Percentiles rank a stretch among this genome's conserved stretches.
Evolutionary conservation across 1,140 invertebrate genomes (phyloP).

Genomic region (Pachyrhynchus sulphureomaculatus): DNA sequence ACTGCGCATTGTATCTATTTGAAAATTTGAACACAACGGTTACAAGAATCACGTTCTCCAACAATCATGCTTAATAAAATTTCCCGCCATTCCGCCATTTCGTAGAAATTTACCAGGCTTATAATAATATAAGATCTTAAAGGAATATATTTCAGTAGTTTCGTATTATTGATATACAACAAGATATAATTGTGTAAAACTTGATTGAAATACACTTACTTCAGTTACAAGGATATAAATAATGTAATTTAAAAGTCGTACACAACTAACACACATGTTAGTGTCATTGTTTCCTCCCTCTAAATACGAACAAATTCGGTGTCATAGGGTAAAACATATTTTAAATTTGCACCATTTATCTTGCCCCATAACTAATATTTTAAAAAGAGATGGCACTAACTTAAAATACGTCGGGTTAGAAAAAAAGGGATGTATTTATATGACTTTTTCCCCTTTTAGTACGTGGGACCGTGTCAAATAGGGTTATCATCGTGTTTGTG

Average conservation of each 20-base stretch:
- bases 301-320: slow-evolving; percentile 27
- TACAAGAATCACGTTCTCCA: too few species aligned
- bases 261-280: slow-evolving; percentile 25
- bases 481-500: slow-evolving; percentile 32
- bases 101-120: too few species aligned
- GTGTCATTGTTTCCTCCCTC: slow-evolving; percentile 27
- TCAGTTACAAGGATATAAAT: neutral
- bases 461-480: slow-evolving; percentile 35
- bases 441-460: slow-evolving; percentile 30
- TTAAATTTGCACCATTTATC: slow-evolving; percentile 35
- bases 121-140: too few species aligned
- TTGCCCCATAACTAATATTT: slow-evolving; percentile 29
- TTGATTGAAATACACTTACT: too few species aligned
- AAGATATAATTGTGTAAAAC: too few species aligned
- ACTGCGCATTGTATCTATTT: too few species aligned
- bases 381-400: slow-evolving; percentile 13
- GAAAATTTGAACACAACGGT: too few species aligned
- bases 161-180: too few species aligned
- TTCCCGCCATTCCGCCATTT: too few species aligned
- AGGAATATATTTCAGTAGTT: too few species aligned
- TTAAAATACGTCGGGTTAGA: neutral
- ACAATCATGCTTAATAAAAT: too few species aligned
- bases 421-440: slow-evolving; percentile 12
- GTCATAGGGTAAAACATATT: slow-evolving; percentile 33
- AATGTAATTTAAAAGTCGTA: slow-evolving; percentile 10